Conservation (phyloP, 2,888 invertebrate species). For the Caenorhabditis sinica region DNA sequence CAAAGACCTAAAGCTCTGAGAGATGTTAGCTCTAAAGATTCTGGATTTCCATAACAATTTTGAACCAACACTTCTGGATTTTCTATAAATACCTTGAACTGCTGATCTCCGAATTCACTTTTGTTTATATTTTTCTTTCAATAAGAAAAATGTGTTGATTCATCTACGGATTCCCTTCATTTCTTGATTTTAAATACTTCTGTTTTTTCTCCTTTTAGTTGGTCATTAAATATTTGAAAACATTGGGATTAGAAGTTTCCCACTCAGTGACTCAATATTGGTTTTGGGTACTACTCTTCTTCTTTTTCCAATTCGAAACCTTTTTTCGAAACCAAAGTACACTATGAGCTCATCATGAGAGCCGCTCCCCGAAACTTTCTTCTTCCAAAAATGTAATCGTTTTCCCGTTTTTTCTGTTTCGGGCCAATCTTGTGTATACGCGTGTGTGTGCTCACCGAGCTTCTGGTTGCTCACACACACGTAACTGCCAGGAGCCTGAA, state of each 20-base stretch:
- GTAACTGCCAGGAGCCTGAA: constrained; percentile 28
- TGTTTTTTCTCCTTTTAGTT: constrained; percentile 16
- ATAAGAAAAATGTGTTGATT: constrained; percentile 5
- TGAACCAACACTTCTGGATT: background rate
- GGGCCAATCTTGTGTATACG: background rate
- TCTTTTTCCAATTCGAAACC: background rate
- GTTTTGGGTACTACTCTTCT: background rate
- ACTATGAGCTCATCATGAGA: background rate
- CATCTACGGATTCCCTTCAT: constrained; percentile 24
- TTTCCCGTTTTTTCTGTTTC: constrained; percentile 35
- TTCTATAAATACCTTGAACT: constrained; percentile 15
- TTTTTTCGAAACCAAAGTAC: constrained; percentile 18
- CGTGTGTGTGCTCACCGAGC: constrained; percentile 34
- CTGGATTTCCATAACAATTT: too few species aligned
- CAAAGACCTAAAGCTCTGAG: too few species aligned
- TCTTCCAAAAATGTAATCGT: constrained; percentile 41
- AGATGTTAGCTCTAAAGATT: too few species aligned
- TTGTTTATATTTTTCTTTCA: constrained; percentile 14
- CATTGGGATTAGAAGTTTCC: constrained; percentile 4
- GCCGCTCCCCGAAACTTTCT: constrained; percentile 6
- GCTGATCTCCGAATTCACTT: constrained; percentile 24
- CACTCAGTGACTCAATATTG: constrained; percentile 16
- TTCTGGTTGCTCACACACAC: constrained; percentile 36
- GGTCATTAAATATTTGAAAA: constrained; percentile 19
- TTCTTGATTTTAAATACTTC: constrained; percentile 5